These are phyloP conservation scores for Melanotus villosus DNA, from an alignment of 2,888 invertebrate genomes.

Conservation along the genomic window DNA sequence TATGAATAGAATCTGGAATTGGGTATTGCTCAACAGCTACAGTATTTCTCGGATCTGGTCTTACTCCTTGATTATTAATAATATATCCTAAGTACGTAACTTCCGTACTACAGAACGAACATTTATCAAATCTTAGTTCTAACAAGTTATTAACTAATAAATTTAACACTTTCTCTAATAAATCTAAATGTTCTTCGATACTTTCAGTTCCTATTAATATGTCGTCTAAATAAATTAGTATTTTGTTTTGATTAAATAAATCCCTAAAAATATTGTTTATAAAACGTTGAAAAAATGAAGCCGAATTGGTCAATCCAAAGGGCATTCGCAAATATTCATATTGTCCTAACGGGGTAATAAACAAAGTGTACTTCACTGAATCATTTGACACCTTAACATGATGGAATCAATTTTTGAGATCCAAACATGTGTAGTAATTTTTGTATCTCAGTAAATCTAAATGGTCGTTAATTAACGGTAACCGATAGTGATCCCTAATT, in stretches of 20 bases:
- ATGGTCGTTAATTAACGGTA: too few relatives aligned
- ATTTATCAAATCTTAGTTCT: constrained; percentile 39
- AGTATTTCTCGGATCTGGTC: constrained; percentile 21
- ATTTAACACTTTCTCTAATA: constrained; percentile 29
- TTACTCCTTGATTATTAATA: constrained; percentile 23
- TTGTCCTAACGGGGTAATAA: constrained; percentile 43
- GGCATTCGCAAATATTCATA: constrained; percentile 54
- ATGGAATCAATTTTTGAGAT: too few relatives aligned
- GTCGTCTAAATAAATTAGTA: constrained; percentile 48
- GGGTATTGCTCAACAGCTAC: background rate
- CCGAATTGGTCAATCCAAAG: constrained; percentile 54
- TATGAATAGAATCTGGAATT: constrained; percentile 26
- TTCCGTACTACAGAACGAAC: constrained; percentile 28
- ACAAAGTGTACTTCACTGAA: too few relatives aligned
- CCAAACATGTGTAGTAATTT: too few relatives aligned
- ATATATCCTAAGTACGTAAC: constrained; percentile 38
- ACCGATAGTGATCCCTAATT: too few relatives aligned
- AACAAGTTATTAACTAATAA: constrained; percentile 19
- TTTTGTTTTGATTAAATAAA: constrained; percentile 26
- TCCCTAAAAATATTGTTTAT: constrained; percentile 39
- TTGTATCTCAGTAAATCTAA: too few relatives aligned
- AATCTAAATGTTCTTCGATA: constrained; percentile 42
- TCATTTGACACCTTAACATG: too few relatives aligned
- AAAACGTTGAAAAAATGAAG: constrained; percentile 49
- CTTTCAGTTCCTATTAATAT: constrained; percentile 40